Conservation (phyloP, 2,797 vertebrate genomes). For the Phoebastria nigripes region DNA sequence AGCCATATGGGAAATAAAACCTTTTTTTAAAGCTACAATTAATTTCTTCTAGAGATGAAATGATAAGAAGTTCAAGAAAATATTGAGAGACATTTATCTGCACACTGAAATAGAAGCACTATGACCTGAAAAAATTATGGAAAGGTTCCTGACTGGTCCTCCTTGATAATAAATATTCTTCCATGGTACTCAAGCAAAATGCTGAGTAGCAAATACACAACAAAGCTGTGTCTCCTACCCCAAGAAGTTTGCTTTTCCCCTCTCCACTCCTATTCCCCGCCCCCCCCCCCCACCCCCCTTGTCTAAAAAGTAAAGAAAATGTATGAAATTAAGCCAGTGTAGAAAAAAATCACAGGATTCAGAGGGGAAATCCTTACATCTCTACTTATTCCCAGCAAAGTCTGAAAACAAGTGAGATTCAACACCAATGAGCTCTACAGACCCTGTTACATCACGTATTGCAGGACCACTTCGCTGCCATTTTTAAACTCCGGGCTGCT, state of each 20-base stretch:
- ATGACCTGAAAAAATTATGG: not conserved
- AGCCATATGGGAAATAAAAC: slow-evolving; percentile 32
- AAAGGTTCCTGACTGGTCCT: not conserved
- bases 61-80: slow-evolving; percentile 22
- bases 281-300: not conserved
- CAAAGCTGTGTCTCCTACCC: not conserved
- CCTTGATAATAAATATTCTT: not conserved
- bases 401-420: not conserved
- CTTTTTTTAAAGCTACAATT: slow-evolving; percentile 14
- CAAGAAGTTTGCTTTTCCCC: not conserved
- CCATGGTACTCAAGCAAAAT: not conserved
- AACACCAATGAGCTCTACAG: not conserved
- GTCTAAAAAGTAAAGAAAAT: not conserved
- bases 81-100: not conserved
- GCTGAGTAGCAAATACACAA: not conserved
- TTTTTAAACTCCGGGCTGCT: not conserved
- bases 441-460: not conserved
- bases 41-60: slow-evolving; percentile 22
- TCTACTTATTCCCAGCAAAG: not conserved
- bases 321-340: not conserved
- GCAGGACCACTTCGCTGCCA: not conserved
- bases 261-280: not conserved
- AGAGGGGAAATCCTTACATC: not conserved
- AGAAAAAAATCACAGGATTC: not conserved
- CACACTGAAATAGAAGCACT: not conserved